Conservation (phyloP, 2,797 vertebrate species). For the Lacerta bilineata region DNA sequence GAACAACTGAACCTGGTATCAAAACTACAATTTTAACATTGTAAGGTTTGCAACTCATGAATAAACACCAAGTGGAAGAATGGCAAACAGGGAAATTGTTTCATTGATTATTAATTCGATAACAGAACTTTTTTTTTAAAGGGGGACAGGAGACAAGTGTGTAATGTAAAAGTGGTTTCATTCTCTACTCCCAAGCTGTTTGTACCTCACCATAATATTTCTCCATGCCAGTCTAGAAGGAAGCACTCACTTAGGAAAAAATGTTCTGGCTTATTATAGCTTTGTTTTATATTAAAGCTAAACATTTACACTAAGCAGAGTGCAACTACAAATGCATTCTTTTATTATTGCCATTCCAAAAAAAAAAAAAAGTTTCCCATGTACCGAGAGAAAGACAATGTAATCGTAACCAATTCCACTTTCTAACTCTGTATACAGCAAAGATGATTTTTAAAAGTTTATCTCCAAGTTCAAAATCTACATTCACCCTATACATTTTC, state of each 20-base stretch:
- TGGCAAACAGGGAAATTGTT: background rate
- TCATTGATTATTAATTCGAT: background rate
- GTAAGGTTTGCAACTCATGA: conserved; percentile 1
- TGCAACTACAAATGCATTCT: background rate
- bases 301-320: background rate
- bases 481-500: background rate
- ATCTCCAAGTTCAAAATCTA: background rate
- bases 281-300: conserved; percentile 14
- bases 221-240: background rate
- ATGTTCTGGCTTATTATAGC: accelerated
- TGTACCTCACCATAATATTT: background rate
- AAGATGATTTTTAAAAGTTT: background rate
- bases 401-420: background rate
- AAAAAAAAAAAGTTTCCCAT: accelerated
- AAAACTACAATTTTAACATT: conserved; percentile 6
- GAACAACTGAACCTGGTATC: accelerated
- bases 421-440: background rate
- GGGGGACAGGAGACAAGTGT: background rate
- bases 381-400: conserved; percentile 28
- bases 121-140: background rate
- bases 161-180: background rate
- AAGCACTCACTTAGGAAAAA: conserved; percentile 16
- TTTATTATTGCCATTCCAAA: accelerated
- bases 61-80: background rate
- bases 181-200: background rate